phyloP scores from a whole-genome alignment of 2,888 invertebrate genomes.

The Pycnomerus fuliginosus region DNA sequence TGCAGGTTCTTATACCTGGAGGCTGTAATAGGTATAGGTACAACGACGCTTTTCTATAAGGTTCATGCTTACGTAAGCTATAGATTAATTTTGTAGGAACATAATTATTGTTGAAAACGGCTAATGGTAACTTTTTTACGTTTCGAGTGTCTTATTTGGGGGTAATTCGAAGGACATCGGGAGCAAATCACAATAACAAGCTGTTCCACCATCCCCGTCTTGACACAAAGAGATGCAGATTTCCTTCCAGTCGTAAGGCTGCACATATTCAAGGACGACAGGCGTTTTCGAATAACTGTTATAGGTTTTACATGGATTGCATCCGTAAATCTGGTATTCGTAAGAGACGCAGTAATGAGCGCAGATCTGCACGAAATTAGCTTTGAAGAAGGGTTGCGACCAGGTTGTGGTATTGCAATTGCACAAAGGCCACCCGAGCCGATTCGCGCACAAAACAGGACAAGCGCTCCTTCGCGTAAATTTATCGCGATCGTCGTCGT shows the following conservation, averaged over 20 bases:
- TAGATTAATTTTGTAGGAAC: conserved; percentile 1
- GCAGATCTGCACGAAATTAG: conserved; percentile 57
- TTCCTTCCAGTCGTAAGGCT: too few species aligned
- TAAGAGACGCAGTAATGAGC: conserved; percentile 54
- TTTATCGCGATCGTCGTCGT: conserved; percentile 19
- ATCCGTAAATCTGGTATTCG: conserved; percentile 46
- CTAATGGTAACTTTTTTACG: neutral
- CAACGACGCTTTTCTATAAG: neutral
- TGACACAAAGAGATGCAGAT: conserved; percentile 68
- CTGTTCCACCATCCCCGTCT: conserved; percentile 71
- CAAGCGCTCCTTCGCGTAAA: conserved; percentile 60
- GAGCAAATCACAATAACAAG: conserved; percentile 72
- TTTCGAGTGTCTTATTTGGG: neutral
- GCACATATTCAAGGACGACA: too few species aligned
- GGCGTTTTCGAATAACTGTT: too few species aligned
- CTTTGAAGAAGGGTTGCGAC: conserved; percentile 17
- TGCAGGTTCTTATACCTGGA: conserved; percentile 27
- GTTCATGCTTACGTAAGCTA: conserved; percentile 3
- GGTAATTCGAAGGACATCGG: conserved; percentile 53
- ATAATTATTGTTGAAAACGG: neutral
- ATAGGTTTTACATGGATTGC: conserved; percentile 56
- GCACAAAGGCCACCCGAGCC: conserved; percentile 63
- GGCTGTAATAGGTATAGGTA: conserved; percentile 9
- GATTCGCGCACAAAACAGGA: conserved; percentile 60
- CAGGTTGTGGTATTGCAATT: conserved; percentile 44